Evolutionary conservation across 1,140 invertebrate genomes (phyloP).

Genomic region (Sogatella furcifera): DNA sequence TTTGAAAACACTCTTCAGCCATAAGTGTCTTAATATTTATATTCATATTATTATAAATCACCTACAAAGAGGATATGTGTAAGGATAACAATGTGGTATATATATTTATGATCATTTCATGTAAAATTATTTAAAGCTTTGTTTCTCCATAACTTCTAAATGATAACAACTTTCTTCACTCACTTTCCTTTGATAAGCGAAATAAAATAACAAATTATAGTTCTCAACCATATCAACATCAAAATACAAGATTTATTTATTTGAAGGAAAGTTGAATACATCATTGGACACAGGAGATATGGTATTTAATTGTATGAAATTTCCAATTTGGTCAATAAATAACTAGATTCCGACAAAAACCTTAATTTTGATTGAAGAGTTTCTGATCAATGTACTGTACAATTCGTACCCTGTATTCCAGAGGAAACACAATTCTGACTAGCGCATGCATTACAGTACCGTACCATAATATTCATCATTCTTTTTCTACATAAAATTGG

Average conservation of each 20-base stretch:
- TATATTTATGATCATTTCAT: constrained; percentile 7
- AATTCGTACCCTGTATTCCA: neutral
- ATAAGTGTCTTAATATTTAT: constrained; percentile 6
- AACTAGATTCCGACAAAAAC: constrained; percentile 8
- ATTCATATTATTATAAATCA: neutral
- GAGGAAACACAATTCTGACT: neutral
- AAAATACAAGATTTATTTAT: constrained; percentile 12
- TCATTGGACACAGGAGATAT: constrained; percentile 12
- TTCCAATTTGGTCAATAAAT: constrained; percentile 16
- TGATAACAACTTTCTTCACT: constrained; percentile 7
- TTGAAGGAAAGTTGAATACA: constrained; percentile 9
- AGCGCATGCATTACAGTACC: neutral
- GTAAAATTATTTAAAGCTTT: neutral
- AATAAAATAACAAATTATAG: neutral
- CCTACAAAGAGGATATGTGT: constrained; percentile 16
- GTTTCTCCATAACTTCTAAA: constrained; percentile 14
- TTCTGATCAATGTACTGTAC: neutral
- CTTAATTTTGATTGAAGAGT: constrained; percentile 8
- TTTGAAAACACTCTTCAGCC: neutral
- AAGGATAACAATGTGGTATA: constrained; percentile 17
- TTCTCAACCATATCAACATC: constrained; percentile 13
- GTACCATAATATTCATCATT: neutral
- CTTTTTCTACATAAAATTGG: too few relatives aligned
- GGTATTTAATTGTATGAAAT: neutral
- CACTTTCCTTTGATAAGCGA: neutral